These are phyloP conservation scores for Ganaspis brasiliensis DNA, from an alignment of 2,888 invertebrate genomes.

Conservation along the genomic window DNA sequence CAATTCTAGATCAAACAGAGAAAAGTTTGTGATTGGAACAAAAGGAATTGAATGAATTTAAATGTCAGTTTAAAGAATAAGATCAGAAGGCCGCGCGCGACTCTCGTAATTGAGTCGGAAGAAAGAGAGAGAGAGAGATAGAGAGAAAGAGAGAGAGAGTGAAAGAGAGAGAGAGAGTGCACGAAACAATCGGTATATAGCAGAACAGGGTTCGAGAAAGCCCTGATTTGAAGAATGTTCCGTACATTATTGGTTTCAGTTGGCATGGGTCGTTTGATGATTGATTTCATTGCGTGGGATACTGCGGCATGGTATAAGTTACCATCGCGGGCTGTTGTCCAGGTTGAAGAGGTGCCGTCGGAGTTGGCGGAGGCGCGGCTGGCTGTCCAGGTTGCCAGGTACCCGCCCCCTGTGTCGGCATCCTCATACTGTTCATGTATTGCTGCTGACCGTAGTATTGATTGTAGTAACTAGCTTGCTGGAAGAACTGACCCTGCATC, in stretches of 20 bases:
- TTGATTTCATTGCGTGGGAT: slow-evolving; percentile 90
- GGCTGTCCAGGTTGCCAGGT: slow-evolving; percentile 81
- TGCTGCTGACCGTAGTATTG: slow-evolving; percentile 86
- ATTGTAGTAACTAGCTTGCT: slow-evolving; percentile 85
- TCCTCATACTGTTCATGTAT: slow-evolving; percentile 80
- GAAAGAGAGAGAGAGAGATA: no score
- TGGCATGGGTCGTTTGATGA: slow-evolving; percentile 56
- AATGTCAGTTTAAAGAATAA: slow-evolving; percentile 20
- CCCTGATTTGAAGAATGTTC: slow-evolving; percentile 63
- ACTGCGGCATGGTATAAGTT: slow-evolving; percentile 88
- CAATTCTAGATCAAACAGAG: no score
- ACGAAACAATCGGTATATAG: slow-evolving; percentile 62
- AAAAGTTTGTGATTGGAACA: no score
- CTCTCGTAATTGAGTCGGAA: background rate
- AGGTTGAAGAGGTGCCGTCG: slow-evolving; percentile 77
- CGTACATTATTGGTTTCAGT: slow-evolving; percentile 56
- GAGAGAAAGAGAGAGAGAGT: no score
- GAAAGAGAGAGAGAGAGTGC: background rate
- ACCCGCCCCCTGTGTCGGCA: slow-evolving; percentile 81
- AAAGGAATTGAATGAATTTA: background rate
- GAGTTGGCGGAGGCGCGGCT: slow-evolving; percentile 78
- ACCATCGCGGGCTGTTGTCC: slow-evolving; percentile 80
- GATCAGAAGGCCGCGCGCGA: background rate
- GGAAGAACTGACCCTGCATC: slow-evolving; percentile 91
- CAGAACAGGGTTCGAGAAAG: slow-evolving; percentile 68